Evolutionary conservation across 2,797 vertebrate species (phyloP).

Genomic region (Tokudaia muenninki): DNA sequence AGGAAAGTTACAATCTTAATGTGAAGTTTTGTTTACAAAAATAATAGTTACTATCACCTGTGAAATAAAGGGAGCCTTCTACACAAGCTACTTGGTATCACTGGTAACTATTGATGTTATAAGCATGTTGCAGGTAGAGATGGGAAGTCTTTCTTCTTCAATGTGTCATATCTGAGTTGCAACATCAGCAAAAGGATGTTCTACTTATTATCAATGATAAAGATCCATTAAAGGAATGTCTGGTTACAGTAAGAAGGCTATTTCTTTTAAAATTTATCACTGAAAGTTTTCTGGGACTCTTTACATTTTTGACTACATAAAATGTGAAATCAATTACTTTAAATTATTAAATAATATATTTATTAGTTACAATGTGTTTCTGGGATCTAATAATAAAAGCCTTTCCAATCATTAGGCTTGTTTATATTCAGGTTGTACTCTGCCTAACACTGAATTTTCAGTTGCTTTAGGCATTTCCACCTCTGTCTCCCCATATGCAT

Average conservation of each 20-base stretch:
- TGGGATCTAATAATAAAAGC: not conserved
- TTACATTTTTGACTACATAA: conserved; percentile 44
- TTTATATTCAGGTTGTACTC: not conserved
- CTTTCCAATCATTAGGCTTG: not conserved
- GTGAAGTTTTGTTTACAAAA: not conserved
- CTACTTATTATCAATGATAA: not conserved
- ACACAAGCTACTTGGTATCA: not conserved
- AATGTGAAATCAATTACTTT: conserved; percentile 17
- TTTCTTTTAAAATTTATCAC: conserved; percentile 15
- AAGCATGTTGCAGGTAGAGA: not conserved
- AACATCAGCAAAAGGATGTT: not conserved
- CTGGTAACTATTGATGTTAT: too few relatives aligned
- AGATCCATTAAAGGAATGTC: not conserved
- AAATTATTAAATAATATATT: conserved; percentile 35
- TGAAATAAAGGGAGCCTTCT: not conserved
- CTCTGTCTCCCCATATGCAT: not conserved
- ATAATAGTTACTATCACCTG: not conserved
- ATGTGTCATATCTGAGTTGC: not conserved
- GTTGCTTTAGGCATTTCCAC: not conserved
- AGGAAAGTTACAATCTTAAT: not conserved
- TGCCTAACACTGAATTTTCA: not conserved
- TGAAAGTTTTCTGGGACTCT: not conserved
- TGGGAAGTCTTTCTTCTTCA: not conserved
- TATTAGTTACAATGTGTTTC: conserved; percentile 11
- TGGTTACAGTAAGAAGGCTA: not conserved